Conservation (phyloP, 2,888 invertebrate species). For the Zaprionus lineosus region DNA sequence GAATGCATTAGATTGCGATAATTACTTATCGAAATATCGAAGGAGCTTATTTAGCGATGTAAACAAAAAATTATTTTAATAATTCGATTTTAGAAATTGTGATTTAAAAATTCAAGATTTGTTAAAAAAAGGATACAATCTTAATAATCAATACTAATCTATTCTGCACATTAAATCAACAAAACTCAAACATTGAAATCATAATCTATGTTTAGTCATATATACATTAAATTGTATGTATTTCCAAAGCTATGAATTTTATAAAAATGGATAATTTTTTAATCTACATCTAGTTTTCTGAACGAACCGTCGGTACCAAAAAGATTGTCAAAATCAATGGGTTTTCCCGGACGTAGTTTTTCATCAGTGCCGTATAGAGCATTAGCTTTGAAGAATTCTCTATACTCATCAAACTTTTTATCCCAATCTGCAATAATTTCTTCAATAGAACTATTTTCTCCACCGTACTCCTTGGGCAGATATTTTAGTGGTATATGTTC, state of each 20-base stretch:
- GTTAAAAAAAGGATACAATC: no score
- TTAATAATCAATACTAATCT: no score
- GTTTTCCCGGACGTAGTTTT: slow-evolving; percentile 66
- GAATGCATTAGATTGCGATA: no score
- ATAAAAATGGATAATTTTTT: neutral
- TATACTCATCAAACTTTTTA: slow-evolving; percentile 64
- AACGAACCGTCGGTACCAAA: slow-evolving; percentile 80
- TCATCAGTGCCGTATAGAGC: slow-evolving; percentile 72
- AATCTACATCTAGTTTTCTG: slow-evolving; percentile 79
- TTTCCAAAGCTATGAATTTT: neutral
- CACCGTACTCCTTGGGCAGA: slow-evolving; percentile 87
- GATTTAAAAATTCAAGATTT: no score
- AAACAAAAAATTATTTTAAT: no score
- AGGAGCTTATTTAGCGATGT: no score
- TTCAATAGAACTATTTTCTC: slow-evolving; percentile 84
- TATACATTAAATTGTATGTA: no score
- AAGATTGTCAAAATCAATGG: slow-evolving; percentile 70
- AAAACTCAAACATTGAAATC: neutral
- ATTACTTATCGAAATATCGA: no score
- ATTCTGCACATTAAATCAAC: no score
- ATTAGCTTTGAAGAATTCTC: slow-evolving; percentile 69
- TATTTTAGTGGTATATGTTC: slow-evolving; percentile 85
- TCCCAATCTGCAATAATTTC: slow-evolving; percentile 68
- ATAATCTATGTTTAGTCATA: no score
- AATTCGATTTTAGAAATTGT: no score